Base-by-base conservation (phyloP, 2,797 vertebrate species). In the Alectoris magna region DNA sequence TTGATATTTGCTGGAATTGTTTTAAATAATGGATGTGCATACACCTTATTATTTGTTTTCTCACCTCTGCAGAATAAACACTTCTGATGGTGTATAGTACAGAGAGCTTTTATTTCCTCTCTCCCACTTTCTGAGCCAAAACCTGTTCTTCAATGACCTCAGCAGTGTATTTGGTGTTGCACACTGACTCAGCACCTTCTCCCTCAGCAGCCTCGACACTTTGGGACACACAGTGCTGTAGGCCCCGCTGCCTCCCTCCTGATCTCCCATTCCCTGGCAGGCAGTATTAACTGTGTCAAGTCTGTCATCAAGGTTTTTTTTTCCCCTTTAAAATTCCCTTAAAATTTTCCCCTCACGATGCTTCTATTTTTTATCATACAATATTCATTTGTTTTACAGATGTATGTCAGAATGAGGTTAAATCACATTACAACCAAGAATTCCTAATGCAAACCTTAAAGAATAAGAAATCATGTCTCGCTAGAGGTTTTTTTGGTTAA, bases 11-110 rank as follows among this genome's bases (percentile, higher is more conserved):
- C 73, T 90, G 67, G 88, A 95, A 93, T 49, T 86, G 87, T 94
- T 96, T 94, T 87, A 78, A 95, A 78, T 63, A 88, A 71, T 53
- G 53, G 68, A 62, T 91, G 83, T 93, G 84, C 51, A 74, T 88
- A 87, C 86, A 88, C 53, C 53, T 51, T 83, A 69, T 22, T 73
- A 70, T 86, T 6, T 6, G 83, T 84, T 94, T 92, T 95, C 81
- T 96, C 86, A 84, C 72, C 80, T 93, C 91, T 44, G 2, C 90
- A 86, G 59, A 98, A 95, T 96, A 97, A 97, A 97, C 53, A 82
- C 67, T 91, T 83, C 91, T 78, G 69, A 60, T 72, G 76, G 74
- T 85, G 60, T 82, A 66, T 80, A 56, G 39, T 1, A 80, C 17
- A 46, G 11, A 22, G 15, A 17, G 9, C 23, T 80, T 44, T 82